Base-by-base conservation (phyloP, 2,888 invertebrate species). In the Nomada lathburiana region DNA sequence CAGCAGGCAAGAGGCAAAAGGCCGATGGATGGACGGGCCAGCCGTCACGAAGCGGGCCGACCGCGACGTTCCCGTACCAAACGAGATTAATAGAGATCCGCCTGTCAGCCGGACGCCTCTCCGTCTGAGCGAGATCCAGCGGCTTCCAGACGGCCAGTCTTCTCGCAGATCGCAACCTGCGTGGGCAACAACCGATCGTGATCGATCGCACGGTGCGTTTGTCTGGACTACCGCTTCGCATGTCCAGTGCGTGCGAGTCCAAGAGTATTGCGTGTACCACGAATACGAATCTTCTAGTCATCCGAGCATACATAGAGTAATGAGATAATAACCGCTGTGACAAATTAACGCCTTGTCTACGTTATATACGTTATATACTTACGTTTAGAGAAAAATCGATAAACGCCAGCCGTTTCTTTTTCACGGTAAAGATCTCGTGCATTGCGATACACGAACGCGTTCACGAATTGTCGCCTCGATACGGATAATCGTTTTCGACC, bases 1-100 rank as follows among this genome's bases (percentile, higher is more conserved):
- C 63, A 77, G 69, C 50, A 63, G 80, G 86, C 76, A 83, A 82
- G 67, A 55, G 64, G 69, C 73, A 65, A 75, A 77, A 71, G 81
- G 65, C 72, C 75, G 75, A 81, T 76, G 86, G 89, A 87, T 65
- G 81, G 84, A 88, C 75, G 85, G 69, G 75, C 80, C 80, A 69
- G 78, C 77, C 86, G 64, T 82, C 77, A 81, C 82, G 80, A 82
- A 82, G 85, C 81, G 87, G 83, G 75, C 86, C 86, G 87, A 26
- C 26, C 26, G 26, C 26, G 26, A 83, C 83, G 88, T 88, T 84
- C 86, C 82, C 88, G 86, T 89, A 77, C 88, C 88, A 84, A 88
- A 89, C 83, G 88, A 89, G 90, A 89, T 91, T 90, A 91, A 90
- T 89, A 91, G 90, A 91, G 88, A 87, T 89, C 89, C 89, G 88